Evolutionary conservation across 2,888 invertebrate genomes (phyloP), one percentile per base, ranked within the genome.

Genomic region (Zonitis immaculata): DNA sequence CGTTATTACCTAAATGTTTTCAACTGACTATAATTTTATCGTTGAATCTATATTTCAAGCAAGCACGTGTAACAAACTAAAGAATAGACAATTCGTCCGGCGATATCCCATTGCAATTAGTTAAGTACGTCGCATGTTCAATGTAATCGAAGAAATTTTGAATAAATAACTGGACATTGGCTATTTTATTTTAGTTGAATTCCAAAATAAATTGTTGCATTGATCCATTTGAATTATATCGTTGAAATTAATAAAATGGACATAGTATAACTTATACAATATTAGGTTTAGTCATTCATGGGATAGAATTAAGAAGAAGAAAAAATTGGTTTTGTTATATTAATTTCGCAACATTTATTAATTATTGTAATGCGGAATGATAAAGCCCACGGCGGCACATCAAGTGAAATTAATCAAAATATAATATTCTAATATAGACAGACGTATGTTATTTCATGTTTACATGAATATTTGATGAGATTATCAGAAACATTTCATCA

Each of bases 51-150:
- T 3, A n/a, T n/a, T n/a, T 5, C 14, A 30, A 25, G 14, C 11
- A 46, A 14, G 30, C 3, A 16, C 27, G 7, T 30, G 25, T 18
- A 44, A 44, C 35, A 44, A 44, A 27, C 43, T 11, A 35, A 44
- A 18, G 44, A 48, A 27, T 25, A 11, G 27, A n/a, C 42, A 7
- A 26, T 7, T 26, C 20, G 16, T 11, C 20, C 44, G n/a, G n/a
- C n/a, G 12, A 20, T 25, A 16, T 44, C 30, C 42, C 30, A 42
- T 49, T 14, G 53, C 49, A 53, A 53, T 53, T 53, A 49, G 53
- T 49, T 53, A 49, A 53, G 46, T 53, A 53, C 43, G 46, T 53
- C 43, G 53, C 53, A 47, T 50, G 54, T 47, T 44, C 20, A 42
- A 47, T 50, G 14, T 35, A 47, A 54, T 54, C 53, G 49, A 49